phyloP scores from a whole-genome alignment of 2,797 vertebrate species.

The Tapirus indicus region DNA sequence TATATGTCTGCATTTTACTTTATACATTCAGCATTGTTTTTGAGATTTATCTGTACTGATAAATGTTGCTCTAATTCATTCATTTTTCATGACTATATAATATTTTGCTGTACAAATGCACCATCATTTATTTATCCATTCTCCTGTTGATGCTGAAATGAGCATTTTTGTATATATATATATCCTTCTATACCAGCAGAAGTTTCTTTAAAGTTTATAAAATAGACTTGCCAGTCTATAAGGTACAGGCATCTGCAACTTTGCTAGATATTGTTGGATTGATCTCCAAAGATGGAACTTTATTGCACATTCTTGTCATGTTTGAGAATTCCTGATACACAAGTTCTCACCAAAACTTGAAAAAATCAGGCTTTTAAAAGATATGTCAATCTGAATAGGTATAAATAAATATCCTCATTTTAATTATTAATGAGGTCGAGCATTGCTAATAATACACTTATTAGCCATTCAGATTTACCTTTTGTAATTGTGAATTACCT shows the following conservation, averaged over 20 bases:
- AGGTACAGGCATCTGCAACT: background rate
- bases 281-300: background rate
- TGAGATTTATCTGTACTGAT: background rate
- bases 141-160: background rate
- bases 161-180: background rate
- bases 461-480: background rate
- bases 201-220: background rate
- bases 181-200: background rate
- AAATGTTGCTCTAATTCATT: background rate
- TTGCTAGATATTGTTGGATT: background rate
- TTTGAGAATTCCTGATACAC: background rate
- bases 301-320: background rate
- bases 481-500: background rate
- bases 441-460: background rate
- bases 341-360: background rate
- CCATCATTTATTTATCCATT: background rate
- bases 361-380: background rate
- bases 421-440: background rate
- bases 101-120: background rate
- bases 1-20: background rate
- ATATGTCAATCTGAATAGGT: background rate
- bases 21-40: background rate
- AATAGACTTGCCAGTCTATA: background rate
- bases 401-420: background rate
- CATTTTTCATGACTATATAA: background rate